Percentiles rank a stretch among this genome's conserved stretches.
Evolutionary conservation across 2,797 vertebrate genomes (phyloP).

Genomic region (Fundulus diaphanus): DNA sequence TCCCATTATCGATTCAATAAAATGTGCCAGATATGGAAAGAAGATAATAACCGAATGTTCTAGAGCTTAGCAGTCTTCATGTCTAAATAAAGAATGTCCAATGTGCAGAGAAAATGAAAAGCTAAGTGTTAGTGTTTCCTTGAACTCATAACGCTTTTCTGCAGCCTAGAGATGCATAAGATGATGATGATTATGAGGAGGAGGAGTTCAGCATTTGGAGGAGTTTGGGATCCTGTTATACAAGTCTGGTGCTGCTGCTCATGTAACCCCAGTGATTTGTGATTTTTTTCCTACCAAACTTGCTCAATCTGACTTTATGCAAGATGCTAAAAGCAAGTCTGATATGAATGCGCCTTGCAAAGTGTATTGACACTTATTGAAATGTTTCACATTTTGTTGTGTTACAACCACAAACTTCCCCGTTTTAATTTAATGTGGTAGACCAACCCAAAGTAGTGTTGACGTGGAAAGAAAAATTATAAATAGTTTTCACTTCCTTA

Average conservation of each 20-base stretch:
- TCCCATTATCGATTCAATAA: conserved; percentile 67
- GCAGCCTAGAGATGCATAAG: conserved; percentile 70
- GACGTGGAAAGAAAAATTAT: background rate
- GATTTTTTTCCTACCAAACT: conserved; percentile 28
- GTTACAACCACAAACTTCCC: background rate
- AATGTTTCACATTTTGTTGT: too few relatives aligned
- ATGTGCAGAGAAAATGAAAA: conserved; percentile 42
- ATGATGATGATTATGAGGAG: conserved; percentile 60
- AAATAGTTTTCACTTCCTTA: background rate
- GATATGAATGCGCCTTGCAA: background rate
- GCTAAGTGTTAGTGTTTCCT: conserved; percentile 63
- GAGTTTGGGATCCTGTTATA: conserved; percentile 85
- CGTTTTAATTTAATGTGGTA: background rate
- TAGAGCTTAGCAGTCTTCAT: conserved; percentile 27
- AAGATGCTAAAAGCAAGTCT: background rate
- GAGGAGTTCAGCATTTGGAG: conserved; percentile 84
- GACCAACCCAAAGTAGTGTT: background rate
- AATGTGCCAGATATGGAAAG: conserved; percentile 14
- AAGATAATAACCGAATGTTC: background rate
- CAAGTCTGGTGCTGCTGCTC: conserved; percentile 77
- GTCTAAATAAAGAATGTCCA: conserved; percentile 34
- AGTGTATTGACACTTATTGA: background rate
- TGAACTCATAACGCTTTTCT: conserved; percentile 77
- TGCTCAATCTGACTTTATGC: conserved; percentile 1
- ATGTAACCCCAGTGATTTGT: conserved; percentile 63